These are phyloP conservation scores for Penaeus chinensis DNA, from an alignment of 1,140 invertebrate species.

Conservation along the genomic window DNA sequence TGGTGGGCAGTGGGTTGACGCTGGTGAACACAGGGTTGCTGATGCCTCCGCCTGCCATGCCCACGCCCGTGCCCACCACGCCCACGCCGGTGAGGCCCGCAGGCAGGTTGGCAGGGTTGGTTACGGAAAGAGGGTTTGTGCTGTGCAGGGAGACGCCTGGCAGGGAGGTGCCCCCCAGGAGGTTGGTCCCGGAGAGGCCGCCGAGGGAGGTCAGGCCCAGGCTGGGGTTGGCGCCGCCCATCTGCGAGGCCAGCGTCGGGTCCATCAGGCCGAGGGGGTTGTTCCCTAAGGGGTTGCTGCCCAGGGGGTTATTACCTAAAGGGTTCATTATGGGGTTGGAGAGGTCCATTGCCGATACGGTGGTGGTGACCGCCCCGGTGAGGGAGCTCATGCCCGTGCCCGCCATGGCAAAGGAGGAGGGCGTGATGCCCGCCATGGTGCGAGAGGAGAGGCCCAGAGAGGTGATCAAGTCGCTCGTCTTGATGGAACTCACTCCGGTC, in stretches of 20 bases:
- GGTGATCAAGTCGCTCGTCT: conserved; percentile 42
- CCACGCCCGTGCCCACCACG: conserved; percentile 12
- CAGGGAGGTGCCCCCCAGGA: neutral
- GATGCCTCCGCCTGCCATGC: conserved; percentile 11
- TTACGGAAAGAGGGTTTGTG: conserved; percentile 39
- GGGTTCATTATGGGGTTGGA: conserved; percentile 57
- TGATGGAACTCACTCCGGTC: conserved; percentile 29
- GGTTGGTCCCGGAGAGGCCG: neutral
- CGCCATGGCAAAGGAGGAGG: conserved; percentile 8
- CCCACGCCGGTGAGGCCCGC: conserved; percentile 24
- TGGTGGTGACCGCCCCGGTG: conserved; percentile 36
- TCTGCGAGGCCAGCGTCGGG: neutral
- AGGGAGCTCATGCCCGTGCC: neutral
- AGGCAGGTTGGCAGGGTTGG: neutral
- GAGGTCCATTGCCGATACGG: conserved; percentile 55
- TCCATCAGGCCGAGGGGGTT: conserved; percentile 50
- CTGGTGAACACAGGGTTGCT: conserved; percentile 40
- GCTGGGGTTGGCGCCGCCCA: neutral
- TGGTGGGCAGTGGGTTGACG: conserved; percentile 47
- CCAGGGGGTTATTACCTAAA: conserved; percentile 38
- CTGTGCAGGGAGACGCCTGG: conserved; percentile 15
- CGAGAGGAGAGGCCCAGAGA: conserved; percentile 24
- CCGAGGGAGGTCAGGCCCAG: conserved; percentile 28
- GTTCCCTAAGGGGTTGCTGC: conserved; percentile 33
- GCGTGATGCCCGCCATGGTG: conserved; percentile 26